Evolutionary conservation across 2,888 invertebrate species (phyloP).

Genomic region (Melieria picta): DNA sequence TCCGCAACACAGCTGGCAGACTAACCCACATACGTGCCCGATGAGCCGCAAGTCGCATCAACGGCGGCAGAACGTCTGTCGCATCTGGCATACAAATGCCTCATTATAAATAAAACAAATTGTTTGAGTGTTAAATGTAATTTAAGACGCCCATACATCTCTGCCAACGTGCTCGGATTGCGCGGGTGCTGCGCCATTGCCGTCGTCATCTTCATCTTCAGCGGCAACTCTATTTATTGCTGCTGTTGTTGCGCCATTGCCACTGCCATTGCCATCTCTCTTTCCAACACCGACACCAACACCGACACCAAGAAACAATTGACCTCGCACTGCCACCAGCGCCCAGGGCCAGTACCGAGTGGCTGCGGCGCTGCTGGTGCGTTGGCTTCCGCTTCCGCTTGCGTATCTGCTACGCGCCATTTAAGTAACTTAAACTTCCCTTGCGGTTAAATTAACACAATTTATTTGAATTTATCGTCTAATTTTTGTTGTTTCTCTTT

Average conservation of each 20-base stretch:
- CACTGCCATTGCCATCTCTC: no score
- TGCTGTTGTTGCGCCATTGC: no score
- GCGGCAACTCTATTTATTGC: no score
- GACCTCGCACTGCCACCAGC: background rate
- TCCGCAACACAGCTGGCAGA: no score
- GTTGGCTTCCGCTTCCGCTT: conserved; percentile 2
- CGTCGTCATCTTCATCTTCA: no score
- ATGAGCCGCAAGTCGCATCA: no score
- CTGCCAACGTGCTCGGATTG: no score
- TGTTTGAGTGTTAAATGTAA: conserved; percentile 34
- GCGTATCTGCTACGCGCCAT: background rate
- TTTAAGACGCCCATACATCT: conserved; percentile 22
- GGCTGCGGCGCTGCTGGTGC: background rate
- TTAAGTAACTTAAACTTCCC: conserved; percentile 52
- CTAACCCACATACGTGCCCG: no score
- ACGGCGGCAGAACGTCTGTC: no score
- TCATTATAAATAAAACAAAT: conserved; percentile 36
- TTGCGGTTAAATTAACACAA: conserved; percentile 61
- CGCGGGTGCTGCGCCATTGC: no score
- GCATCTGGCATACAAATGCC: conserved; percentile 50
- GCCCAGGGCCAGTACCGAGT: background rate
- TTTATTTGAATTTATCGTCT: conserved; percentile 59
- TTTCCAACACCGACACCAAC: background rate
- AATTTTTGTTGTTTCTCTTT: conserved; percentile 19
- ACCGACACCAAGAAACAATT: conserved; percentile 9